Evolutionary conservation across 2,113 vertebrate genomes (phyloP), one percentile per base, ranked within the genome.

Genomic region (Calidris pygmaea): DNA sequence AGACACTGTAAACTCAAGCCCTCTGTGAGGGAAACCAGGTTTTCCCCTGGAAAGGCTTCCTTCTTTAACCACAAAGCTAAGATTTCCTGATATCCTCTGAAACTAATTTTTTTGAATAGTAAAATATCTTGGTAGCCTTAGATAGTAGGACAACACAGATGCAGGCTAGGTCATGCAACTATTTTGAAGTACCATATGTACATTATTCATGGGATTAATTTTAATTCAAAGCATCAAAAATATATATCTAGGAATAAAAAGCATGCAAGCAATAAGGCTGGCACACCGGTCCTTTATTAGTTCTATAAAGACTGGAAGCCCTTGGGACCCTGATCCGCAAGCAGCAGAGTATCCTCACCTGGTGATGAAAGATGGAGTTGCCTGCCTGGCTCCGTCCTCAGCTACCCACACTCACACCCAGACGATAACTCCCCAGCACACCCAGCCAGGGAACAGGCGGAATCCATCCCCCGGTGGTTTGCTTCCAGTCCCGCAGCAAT

Each of bases 241-340:
- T 17, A 85, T 84, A 85, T 29, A 48, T 12, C 16, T 10, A 66
- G 27, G 85, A 90, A 90, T 93, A 92, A 87, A 96, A 84, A 88
- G 3, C 20, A 50, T 81, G 39, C 52, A 72, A 75, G 72, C 30
- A 92, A 20, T 52, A 90, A 88, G 56, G 73, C 41, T 48, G 27
- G 63, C 77, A 71, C 32, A 67, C 27, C 37, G 55, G 52, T 72
- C 75, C 84, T 95, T 92, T 96, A 92, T 92, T 95, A 87, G 92
- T 84, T 75, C 65, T 78, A 83, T 94, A 75, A 94, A 96, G 72
- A 72, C 56, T 68, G 37, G 43, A 84, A 90, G 24, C 79, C 73
- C 70, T 10, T 37, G 80, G 73, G 93, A 78, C 27, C 63, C 52
- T 48, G 52, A 43, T 60, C 53, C 6, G 3, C 48, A 86, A 74